A percentile compares a stretch with the other conserved stretches of the same genome.
These are phyloP conservation scores for Agraylea sexmaculata DNA, from an alignment of 1,140 invertebrate species.

Conservation along the genomic window DNA sequence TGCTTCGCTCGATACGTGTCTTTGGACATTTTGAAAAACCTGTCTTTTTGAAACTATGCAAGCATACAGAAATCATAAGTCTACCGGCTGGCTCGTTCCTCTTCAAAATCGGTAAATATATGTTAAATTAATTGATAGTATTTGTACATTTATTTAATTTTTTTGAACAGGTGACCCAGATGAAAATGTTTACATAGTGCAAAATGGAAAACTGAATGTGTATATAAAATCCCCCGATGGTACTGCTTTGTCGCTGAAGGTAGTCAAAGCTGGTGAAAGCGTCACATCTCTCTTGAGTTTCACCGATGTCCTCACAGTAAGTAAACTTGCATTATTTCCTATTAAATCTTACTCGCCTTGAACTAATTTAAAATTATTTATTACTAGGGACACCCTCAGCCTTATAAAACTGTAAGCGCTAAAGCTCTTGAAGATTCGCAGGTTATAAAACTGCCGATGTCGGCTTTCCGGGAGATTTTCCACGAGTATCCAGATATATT, in stretches of 20 bases:
- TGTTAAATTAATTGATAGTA: not conserved
- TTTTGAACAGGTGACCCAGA: slow-evolving; percentile 66
- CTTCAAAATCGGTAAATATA: slow-evolving; percentile 71
- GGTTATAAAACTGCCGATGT: slow-evolving; percentile 83
- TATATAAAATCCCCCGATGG: slow-evolving; percentile 79
- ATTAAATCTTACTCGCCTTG: too few relatives aligned
- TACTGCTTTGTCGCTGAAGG: slow-evolving; percentile 70
- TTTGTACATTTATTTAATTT: not conserved
- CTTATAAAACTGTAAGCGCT: slow-evolving; percentile 95
- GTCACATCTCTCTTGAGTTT: slow-evolving; percentile 95
- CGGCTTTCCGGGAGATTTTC: slow-evolving; percentile 76
- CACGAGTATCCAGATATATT: slow-evolving; percentile 88
- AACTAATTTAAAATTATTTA: too few relatives aligned
- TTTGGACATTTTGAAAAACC: slow-evolving; percentile 98
- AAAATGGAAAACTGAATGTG: slow-evolving; percentile 86
- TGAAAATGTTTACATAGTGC: slow-evolving; percentile 94
- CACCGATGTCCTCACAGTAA: slow-evolving; percentile 86
- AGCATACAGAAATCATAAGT: slow-evolving; percentile 81
- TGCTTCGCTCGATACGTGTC: slow-evolving; percentile 89
- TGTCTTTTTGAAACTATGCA: slow-evolving; percentile 89
- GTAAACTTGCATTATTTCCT: slow-evolving; percentile 22
- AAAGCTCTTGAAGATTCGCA: slow-evolving; percentile 80
- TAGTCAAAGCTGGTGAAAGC: slow-evolving; percentile 86
- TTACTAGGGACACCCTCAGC: slow-evolving; percentile 80
- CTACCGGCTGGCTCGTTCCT: slow-evolving; percentile 72